Evolutionary conservation across 2,113 vertebrate genomes (phyloP), one percentile per base, ranked within the genome.

Genomic region (Leucopsar rothschildi): DNA sequence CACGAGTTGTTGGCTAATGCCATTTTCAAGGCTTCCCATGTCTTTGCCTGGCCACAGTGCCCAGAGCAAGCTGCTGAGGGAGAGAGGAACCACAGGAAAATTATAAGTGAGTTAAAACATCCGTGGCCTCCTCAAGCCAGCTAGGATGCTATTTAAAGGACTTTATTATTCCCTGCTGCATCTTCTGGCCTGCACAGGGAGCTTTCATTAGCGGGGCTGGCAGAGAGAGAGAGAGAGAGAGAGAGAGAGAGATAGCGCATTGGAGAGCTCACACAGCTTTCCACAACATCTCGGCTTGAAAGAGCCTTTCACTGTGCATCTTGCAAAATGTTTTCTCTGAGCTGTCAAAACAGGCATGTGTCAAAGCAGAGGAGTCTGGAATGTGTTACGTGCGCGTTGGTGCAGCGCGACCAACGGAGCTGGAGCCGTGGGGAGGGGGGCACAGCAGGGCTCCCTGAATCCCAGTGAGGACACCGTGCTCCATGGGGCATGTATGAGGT

Each of bases 251-350:
- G 90, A 94, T 49, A 82, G 87, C 12, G 92, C 82, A 85, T 86
- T 59, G 56, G 88, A 92, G 90, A 77, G 85, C 85, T 96, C 79
- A 45, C 2, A 1, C 2, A 0, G 82, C 82, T 96, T 95, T 83
- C 92, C 85, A 70, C 90, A 95, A 23, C 90, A 56, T 49, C 68
- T 70, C 47, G 0, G 75, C 82, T 95, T 81, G 92, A 96, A 92
- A 90, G 79, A 78, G 90, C 92, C 88, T 94, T 94, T 90, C 87
- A 93, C 79, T 61, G 66, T 68, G 82, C 93, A 86, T 92, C 95
- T 88, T 44, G 79, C 82, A 96, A 86, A 92, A 86, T 94, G 88
- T 96, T 96, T 95, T 86, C 92, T 80, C 75, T 44, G 82, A 91
- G 82, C 63, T 82, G 82, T 96, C 96, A 95, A 93, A 95, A 94